A percentile compares a stretch with the other conserved stretches of the same genome.
Evolutionary conservation across 1,140 invertebrate species (phyloP).

Genomic region (Augochlora pura): DNA sequence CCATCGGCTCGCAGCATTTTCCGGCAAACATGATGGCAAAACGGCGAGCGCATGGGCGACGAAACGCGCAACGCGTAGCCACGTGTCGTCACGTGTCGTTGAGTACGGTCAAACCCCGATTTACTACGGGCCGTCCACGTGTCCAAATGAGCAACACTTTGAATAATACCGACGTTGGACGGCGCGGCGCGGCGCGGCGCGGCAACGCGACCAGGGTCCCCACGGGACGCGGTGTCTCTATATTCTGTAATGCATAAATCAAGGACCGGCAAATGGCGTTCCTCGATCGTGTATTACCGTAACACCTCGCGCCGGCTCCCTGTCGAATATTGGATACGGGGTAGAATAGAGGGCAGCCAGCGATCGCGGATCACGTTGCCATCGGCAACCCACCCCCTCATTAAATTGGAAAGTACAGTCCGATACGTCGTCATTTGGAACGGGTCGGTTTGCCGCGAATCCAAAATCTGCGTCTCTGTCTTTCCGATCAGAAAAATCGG

Average conservation of each 20-base stretch:
- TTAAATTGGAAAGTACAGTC: conserved; percentile 33
- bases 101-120: conserved; percentile 72
- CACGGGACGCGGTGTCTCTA: conserved; percentile 54
- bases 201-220: conserved; percentile 49
- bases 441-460: neutral
- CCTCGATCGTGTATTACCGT: conserved; percentile 58
- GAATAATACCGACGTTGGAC: conserved; percentile 70
- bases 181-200: conserved; percentile 1
- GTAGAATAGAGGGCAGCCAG: conserved; percentile 38
- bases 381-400: conserved; percentile 8
- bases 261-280: conserved; percentile 61
- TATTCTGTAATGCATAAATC: conserved; percentile 68
- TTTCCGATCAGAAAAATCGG: no score
- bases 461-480: no score
- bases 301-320: conserved; percentile 53
- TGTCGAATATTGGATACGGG: conserved; percentile 61
- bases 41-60: no score
- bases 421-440: neutral
- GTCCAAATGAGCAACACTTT: conserved; percentile 76
- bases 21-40: neutral
- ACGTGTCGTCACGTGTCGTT: conserved; percentile 77
- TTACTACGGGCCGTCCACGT: conserved; percentile 68
- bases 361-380: conserved; percentile 45
- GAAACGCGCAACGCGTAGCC: conserved; percentile 39
- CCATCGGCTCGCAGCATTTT: neutral